Percentiles rank a stretch among this genome's conserved stretches.
Conservation (phyloP, 2,797 vertebrate species). For the Rhincodon typus region DNA sequence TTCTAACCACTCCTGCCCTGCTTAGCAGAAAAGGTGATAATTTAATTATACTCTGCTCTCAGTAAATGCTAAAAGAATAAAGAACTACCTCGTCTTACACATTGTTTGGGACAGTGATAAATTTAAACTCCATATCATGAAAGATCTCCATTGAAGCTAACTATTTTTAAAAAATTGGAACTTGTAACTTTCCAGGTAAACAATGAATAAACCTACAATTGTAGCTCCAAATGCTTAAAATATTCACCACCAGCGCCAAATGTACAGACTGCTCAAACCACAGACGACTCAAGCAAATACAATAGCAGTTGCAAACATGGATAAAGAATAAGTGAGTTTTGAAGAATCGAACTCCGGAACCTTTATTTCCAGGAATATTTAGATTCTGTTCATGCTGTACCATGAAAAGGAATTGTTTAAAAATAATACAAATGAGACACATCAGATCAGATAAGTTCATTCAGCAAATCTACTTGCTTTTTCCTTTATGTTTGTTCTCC, state of each 20-base stretch:
- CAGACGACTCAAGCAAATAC: background rate
- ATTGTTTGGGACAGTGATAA: too few species aligned
- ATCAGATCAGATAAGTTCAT: background rate
- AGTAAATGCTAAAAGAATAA: background rate
- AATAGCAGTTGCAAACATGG: background rate
- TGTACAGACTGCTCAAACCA: background rate
- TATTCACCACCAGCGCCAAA: slow-evolving; percentile 2
- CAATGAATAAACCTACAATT: background rate
- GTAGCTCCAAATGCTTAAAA: background rate
- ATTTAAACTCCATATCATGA: background rate
- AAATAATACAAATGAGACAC: background rate
- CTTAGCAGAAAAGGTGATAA: too few species aligned
- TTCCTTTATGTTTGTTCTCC: background rate
- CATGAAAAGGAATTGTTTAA: background rate
- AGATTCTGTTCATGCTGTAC: background rate
- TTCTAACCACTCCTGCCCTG: too few species aligned
- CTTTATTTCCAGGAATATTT: background rate
- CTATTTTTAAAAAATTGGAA: background rate
- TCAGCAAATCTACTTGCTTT: background rate
- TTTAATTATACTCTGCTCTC: too few species aligned
- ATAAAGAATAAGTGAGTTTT: background rate
- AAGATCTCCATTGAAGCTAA: background rate
- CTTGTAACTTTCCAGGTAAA: background rate
- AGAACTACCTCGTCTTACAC: too few species aligned
- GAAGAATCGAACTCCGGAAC: background rate